Evolutionary conservation across 2,797 vertebrate genomes (phyloP).

Genomic region (Mallotus villosus): DNA sequence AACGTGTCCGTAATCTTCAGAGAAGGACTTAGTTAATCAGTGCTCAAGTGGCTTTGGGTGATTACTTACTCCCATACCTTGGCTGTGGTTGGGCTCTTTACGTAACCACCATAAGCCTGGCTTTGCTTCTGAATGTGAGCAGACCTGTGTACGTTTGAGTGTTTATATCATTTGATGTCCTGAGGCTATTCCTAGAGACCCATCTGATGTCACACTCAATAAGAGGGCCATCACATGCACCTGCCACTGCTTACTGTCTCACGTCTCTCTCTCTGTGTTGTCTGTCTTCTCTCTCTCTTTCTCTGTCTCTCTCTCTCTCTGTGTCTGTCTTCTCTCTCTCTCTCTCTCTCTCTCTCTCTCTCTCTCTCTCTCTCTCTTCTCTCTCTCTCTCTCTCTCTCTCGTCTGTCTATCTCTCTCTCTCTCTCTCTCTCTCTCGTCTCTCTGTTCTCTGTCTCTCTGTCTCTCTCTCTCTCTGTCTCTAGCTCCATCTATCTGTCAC

Average conservation of each 20-base stretch:
- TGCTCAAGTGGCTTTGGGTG: not conserved
- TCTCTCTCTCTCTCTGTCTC: not conserved
- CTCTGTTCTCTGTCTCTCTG: not conserved
- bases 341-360: not conserved
- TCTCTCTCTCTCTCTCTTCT: not conserved
- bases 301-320: not conserved
- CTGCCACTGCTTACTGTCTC: not conserved
- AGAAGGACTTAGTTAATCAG: constrained; percentile 1
- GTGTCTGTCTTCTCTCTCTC: not conserved
- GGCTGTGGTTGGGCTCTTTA: constrained; percentile 5
- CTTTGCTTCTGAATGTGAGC: constrained; percentile 2
- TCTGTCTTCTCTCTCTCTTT: not conserved
- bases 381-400: not conserved
- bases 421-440: not conserved
- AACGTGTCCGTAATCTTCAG: constrained; percentile 4
- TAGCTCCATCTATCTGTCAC: not conserved
- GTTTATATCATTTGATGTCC: not conserved
- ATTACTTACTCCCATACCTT: constrained; percentile 4
- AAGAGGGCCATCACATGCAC: not conserved
- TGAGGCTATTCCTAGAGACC: too few relatives aligned
- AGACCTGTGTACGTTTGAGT: not conserved
- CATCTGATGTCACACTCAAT: too few relatives aligned
- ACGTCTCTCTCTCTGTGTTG: not conserved
- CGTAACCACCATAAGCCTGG: constrained; percentile 8
- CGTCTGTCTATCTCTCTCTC: not conserved